Evolutionary conservation across 2,113 vertebrate species (phyloP).

Genomic region (Laticauda colubrina): DNA sequence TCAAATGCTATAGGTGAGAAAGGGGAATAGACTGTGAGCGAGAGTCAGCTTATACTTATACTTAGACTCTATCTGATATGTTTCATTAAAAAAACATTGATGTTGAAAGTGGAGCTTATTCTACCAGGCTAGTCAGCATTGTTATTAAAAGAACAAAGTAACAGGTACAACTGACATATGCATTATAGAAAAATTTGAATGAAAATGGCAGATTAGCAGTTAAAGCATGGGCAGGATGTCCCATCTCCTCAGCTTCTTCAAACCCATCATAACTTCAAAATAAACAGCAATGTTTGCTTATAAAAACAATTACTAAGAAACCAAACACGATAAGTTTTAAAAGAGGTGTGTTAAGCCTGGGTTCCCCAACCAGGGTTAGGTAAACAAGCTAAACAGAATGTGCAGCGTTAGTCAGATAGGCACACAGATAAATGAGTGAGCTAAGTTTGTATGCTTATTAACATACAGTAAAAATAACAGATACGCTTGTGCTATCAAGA

Average conservation of each 20-base stretch:
- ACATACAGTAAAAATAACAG: too few species aligned
- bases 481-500: too few species aligned
- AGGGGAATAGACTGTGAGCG: not conserved
- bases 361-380: too few species aligned
- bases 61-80: not conserved
- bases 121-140: not conserved
- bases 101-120: not conserved
- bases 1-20: accelerated
- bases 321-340: not conserved
- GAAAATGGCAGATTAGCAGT: not conserved
- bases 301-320: not conserved
- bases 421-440: too few species aligned
- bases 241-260: not conserved
- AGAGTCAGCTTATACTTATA: not conserved
- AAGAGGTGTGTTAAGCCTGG: too few species aligned
- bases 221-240: not conserved
- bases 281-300: not conserved
- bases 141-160: not conserved
- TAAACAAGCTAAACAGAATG: too few species aligned
- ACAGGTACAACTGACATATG: not conserved
- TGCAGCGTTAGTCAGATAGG: too few species aligned
- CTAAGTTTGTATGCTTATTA: too few species aligned
- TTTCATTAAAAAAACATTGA: not conserved
- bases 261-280: not conserved
- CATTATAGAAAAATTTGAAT: not conserved